phyloP scores from a whole-genome alignment of 1,140 invertebrate genomes.

The Drosophila pandora region DNA sequence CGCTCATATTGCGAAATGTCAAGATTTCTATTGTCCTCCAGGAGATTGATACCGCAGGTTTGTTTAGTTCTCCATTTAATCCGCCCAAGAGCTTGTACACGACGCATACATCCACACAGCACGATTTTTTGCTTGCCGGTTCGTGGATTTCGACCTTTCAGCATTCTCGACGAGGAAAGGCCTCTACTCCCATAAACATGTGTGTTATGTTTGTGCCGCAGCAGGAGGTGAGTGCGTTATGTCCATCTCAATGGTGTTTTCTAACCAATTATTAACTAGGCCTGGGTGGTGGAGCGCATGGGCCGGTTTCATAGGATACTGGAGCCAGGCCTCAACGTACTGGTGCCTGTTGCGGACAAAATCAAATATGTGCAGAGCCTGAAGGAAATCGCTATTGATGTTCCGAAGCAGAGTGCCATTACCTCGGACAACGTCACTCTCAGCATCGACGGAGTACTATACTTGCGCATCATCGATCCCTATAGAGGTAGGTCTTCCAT shows the following conservation, averaged over 20 bases:
- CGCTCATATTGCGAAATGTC: slow-evolving; percentile 58
- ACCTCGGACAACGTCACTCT: slow-evolving; percentile 99
- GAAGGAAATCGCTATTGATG: slow-evolving; percentile 99
- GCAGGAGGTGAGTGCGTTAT: slow-evolving; percentile 91
- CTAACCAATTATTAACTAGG: slow-evolving; percentile 83
- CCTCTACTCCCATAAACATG: slow-evolving; percentile 94
- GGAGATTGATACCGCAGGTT: slow-evolving; percentile 62
- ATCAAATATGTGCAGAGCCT: slow-evolving; percentile 99
- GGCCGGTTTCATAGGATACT: slow-evolving; percentile 97
- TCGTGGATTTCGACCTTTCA: slow-evolving; percentile 43
- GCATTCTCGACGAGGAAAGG: slow-evolving; percentile 83
- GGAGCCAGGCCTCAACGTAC: slow-evolving; percentile 96
- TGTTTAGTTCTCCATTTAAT: slow-evolving; percentile 6
- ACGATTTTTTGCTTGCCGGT: slow-evolving; percentile 67
- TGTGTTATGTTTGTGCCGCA: slow-evolving; percentile 99
- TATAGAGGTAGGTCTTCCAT: slow-evolving; percentile 85
- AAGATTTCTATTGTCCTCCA: slow-evolving; percentile 59
- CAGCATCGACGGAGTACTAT: slow-evolving; percentile 98
- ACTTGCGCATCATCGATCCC: slow-evolving; percentile 96
- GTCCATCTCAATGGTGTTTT: background rate
- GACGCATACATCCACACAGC: slow-evolving; percentile 27
- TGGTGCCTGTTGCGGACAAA: slow-evolving; percentile 96
- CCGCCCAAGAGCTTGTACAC: background rate
- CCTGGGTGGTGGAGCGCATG: slow-evolving; percentile 99
- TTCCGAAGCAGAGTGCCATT: slow-evolving; percentile 99